Evolutionary conservation across 2,797 vertebrate genomes (phyloP), one percentile per base, ranked within the genome.

Genomic region (Gouania willdenowi): DNA sequence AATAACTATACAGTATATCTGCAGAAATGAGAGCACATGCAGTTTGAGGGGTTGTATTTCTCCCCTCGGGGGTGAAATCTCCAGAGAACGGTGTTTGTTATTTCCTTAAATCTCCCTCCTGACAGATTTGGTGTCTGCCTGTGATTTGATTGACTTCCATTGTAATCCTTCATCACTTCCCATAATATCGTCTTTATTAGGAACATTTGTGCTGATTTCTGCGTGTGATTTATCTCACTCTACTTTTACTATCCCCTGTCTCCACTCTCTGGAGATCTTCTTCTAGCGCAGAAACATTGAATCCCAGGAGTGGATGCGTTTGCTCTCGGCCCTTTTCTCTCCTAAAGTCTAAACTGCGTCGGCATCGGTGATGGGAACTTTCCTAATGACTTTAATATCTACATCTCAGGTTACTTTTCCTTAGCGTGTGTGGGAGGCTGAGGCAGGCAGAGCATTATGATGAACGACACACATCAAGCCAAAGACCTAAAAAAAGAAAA

Each of bases 401-500:
- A n/a, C n/a, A n/a, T n/a, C n/a, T n/a, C n/a, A n/a, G n/a, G n/a
- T n/a, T n/a, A n/a, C n/a, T n/a, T n/a, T n/a, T n/a, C 24, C 27
- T 41, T 33, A n/a, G n/a, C 18, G 11, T 39, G 43, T 20, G 69
- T 75, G 55, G 58, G 67, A 52, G 48, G 47, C 15, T 10, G 37
- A 48, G 38, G 21, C 32, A 9, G 16, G 19, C 25, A 8, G 28
- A 47, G 36, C 10, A 1, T 34, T 41, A 42, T 58, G 63, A 73
- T 58, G 39, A 71, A 57, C 9, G 19, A 36, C 46, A 53, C 25
- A 45, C 28, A 26, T 57, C 42, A 41, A n/a, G 41, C 9, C 1
- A 34, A 49, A 58, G 50, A 47, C 34, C 28, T 20, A 56, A 64
- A 71, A 26, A 31, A 57, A 57, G 60, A 76, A 42, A 37, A 35